Evolutionary conservation across 37 sponge, comb jelly and placozoan species (phyloP).

Genomic region (Lycopodina hypogea): DNA sequence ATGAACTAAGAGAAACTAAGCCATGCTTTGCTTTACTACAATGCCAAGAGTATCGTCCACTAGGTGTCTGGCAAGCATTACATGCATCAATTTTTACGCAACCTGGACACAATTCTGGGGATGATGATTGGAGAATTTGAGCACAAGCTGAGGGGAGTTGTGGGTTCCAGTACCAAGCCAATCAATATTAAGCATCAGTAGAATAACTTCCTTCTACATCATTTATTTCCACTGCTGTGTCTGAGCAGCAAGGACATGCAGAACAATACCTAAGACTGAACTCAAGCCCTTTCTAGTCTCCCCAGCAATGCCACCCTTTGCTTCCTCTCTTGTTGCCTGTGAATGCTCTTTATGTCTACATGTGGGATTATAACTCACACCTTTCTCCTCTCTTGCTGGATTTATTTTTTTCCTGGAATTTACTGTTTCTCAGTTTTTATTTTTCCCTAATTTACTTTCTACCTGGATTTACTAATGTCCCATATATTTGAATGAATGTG

Average conservation of each 20-base stretch:
- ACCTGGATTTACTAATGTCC: too few species aligned
- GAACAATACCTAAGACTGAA: conserved; percentile 45
- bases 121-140: conserved; percentile 80
- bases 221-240: conserved; percentile 9
- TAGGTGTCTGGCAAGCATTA: conserved; percentile 97
- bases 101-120: conserved; percentile 87
- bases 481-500: too few species aligned
- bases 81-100: conserved; percentile 91
- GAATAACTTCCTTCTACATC: not conserved
- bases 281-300: conserved; percentile 45
- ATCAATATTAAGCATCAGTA: conserved; percentile 63
- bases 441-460: too few species aligned
- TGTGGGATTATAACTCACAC: conserved; percentile 28
- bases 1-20: conserved; percentile 83
- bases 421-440: too few species aligned
- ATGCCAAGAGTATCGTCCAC: conserved; percentile 97
- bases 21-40: conserved; percentile 94
- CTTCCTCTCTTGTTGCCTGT: conserved; percentile 52
- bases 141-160: conserved; percentile 53
- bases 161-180: conserved; percentile 16
- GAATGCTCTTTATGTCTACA: conserved; percentile 30
- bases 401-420: too few species aligned
- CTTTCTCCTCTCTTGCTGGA: too few species aligned
- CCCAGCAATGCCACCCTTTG: conserved; percentile 44
- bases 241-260: conserved; percentile 39